Conservation (phyloP, 2,888 invertebrate genomes). For the Brachynemurus nebulosus region DNA sequence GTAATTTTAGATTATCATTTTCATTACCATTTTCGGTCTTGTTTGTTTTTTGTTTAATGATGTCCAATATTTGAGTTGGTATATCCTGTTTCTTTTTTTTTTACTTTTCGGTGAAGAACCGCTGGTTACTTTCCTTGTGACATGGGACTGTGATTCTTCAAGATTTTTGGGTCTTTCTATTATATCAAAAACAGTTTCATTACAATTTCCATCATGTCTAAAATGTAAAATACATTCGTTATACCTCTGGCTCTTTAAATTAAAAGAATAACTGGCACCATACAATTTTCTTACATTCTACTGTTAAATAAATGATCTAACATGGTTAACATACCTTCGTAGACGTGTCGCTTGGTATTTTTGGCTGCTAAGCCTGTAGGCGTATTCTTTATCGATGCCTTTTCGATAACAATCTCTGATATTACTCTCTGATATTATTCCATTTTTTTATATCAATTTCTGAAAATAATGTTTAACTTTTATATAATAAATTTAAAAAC, state of each 20-base stretch:
- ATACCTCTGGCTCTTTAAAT: neutral
- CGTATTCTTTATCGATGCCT: neutral
- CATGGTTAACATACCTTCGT: neutral
- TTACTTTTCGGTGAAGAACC: neutral
- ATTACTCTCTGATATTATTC: too few species aligned
- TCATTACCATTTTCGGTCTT: neutral
- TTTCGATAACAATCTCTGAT: too few species aligned
- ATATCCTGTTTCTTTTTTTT: neutral
- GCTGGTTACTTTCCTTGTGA: neutral
- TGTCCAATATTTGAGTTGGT: conserved; percentile 3
- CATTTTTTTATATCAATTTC: too few species aligned
- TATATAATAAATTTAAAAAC: too few species aligned
- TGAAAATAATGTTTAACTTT: too few species aligned
- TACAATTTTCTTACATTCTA: conserved; percentile 2
- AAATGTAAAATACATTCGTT: neutral
- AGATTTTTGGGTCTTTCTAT: too few species aligned
- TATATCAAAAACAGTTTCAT: too few species aligned
- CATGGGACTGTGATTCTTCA: too few species aligned
- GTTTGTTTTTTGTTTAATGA: neutral
- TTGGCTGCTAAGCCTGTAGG: neutral
- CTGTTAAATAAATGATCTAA: conserved; percentile 3
- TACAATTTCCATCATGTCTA: neutral
- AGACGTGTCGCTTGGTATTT: neutral
- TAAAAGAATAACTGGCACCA: neutral
- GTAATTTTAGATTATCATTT: conserved; percentile 3